These are phyloP conservation scores for Papilio demoleus DNA, from an alignment of 2,888 invertebrate genomes.

Conservation along the genomic window DNA sequence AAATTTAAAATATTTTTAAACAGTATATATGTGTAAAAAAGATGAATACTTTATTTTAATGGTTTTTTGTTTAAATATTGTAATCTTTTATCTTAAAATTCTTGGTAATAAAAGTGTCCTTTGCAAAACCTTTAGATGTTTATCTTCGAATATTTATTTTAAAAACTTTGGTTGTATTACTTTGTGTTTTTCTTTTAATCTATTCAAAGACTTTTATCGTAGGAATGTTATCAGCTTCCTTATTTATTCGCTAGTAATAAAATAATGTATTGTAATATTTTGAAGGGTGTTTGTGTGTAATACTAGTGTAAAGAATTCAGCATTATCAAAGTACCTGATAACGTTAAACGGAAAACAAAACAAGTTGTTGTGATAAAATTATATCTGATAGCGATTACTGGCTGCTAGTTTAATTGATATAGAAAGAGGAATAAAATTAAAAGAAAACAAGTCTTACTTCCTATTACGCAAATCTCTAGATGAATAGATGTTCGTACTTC, in stretches of 20 bases:
- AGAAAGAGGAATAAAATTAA: too few species aligned
- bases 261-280: conserved; percentile 13
- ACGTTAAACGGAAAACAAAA: conserved; percentile 7
- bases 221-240: conserved; percentile 30
- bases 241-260: conserved; percentile 23
- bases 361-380: background rate
- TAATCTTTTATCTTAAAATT: conserved; percentile 1
- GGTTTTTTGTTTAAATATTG: background rate
- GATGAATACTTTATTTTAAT: background rate
- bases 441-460: too few species aligned
- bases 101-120: background rate
- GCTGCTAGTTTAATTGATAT: too few species aligned
- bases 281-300: conserved; percentile 3
- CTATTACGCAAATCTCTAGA: too few species aligned
- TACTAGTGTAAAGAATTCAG: conserved; percentile 16
- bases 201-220: background rate
- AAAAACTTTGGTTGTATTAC: background rate
- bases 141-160: background rate
- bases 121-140: background rate
- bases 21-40: too few species aligned
- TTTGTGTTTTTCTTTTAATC: background rate
- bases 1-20: too few species aligned
- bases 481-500: too few species aligned
- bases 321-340: conserved; percentile 29
- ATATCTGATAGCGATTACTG: background rate